Evolutionary conservation across 2,888 invertebrate species (phyloP).

Genomic region (Cosmorhoe ocellata): DNA sequence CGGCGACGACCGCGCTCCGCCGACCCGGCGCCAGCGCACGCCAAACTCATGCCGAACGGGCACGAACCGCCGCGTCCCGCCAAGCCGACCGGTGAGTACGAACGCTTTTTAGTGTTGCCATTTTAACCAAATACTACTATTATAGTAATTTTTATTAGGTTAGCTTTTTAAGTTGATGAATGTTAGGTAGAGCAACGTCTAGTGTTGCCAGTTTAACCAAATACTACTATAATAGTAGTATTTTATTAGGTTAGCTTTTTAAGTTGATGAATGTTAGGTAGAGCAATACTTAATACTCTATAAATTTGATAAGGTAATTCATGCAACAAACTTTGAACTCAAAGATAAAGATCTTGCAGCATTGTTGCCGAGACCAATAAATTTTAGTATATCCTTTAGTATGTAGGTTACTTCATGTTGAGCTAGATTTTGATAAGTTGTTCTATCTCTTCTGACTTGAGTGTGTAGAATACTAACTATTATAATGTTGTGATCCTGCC

Average conservation of each 20-base stretch:
- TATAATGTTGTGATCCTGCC: constrained; percentile 62
- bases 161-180: too few relatives aligned
- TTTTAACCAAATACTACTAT: not conserved
- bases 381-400: too few relatives aligned
- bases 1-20: constrained; percentile 89
- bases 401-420: too few relatives aligned
- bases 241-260: too few relatives aligned
- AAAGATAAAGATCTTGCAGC: too few relatives aligned
- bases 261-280: too few relatives aligned
- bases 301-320: too few relatives aligned
- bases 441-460: constrained; percentile 22
- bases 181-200: too few relatives aligned
- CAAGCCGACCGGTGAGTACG: constrained; percentile 82
- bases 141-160: too few relatives aligned
- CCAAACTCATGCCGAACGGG: constrained; percentile 63
- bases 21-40: constrained; percentile 69
- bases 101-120: constrained; percentile 22
- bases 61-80: constrained; percentile 87
- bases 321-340: too few relatives aligned
- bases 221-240: not conserved
- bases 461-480: constrained; percentile 29
- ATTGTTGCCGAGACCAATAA: too few relatives aligned
- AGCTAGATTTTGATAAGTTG: constrained; percentile 21
- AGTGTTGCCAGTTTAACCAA: constrained; percentile 8
- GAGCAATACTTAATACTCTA: too few relatives aligned